Evolutionary conservation across 2,113 vertebrate genomes (phyloP), one percentile per base, ranked within the genome.

Genomic region (Erythrocercus mccallii): DNA sequence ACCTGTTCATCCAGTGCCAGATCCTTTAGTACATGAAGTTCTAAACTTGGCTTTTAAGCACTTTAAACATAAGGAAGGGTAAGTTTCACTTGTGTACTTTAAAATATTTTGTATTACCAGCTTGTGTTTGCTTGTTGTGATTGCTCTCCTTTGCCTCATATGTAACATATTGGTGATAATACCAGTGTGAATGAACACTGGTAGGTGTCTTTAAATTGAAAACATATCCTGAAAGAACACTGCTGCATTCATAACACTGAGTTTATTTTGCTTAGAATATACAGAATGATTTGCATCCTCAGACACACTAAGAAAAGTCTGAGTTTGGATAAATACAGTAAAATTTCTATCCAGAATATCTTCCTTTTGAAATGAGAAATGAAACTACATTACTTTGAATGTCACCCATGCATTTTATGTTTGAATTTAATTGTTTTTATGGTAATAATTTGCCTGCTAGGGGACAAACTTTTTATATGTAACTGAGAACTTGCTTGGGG

Each of bases 61-160:
- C 99, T 99, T 99, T 99, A 99, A 99, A 99, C 99, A 99, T 97
- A 99, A 99, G 98, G 99, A 99, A 98, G 99, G 99, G 99, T 99
- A 98, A 99, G 80, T 92, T 71, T 71, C 37, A 38, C 33, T 51
- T 57, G 11, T 42, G 6, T 71, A 5, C 21, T 76, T 71, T 5
- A 47, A 86, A 85, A 40, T 83, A 11, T 12, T 88, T 72, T 35
- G 13, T 76, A 8, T 73, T 85, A 40, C 18, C 20, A 54, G 20
- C 13, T 35, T 80, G 15, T 66, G 20, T 27, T 78, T 66, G 27
- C 20, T 23, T 69, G 42, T 45, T 66, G 35, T 62, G 71, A 12
- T 58, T 80, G 20, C 71, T 84, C 19, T 37, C 13, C 73, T 78
- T 86, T 74, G 30, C 71, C 12, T 80, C 22, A 31, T 5, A 3